phyloP scores from a whole-genome alignment of 1,140 invertebrate species.

The Antheraea pernyi region DNA sequence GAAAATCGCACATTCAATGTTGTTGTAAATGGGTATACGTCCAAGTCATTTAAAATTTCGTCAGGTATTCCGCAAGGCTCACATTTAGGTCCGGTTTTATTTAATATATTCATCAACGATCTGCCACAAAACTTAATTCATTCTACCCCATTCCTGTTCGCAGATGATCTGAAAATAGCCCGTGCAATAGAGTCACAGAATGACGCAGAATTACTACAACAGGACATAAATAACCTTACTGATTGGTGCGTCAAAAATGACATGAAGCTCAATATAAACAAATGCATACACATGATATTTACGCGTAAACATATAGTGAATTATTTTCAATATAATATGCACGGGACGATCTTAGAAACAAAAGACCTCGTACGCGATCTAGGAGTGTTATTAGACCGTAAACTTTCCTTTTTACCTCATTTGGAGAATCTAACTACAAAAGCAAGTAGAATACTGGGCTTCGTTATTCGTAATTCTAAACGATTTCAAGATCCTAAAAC shows the following conservation, averaged over 20 bases:
- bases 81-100: constrained; percentile 21
- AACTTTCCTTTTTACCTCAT: constrained; percentile 14
- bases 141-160: constrained; percentile 8
- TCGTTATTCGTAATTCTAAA: constrained; percentile 11
- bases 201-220: constrained; percentile 13
- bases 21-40: constrained; percentile 20
- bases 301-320: constrained; percentile 6
- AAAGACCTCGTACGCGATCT: constrained; percentile 10
- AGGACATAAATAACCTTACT: constrained; percentile 13
- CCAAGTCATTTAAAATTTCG: constrained; percentile 8
- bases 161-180: constrained; percentile 19
- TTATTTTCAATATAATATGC: constrained; percentile 16
- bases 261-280: constrained; percentile 13
- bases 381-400: constrained; percentile 33
- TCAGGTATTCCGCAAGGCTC: constrained; percentile 25
- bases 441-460: not conserved
- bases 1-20: constrained; percentile 17
- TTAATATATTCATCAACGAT: constrained; percentile 23
- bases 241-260: constrained; percentile 18
- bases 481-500: constrained; percentile 1
- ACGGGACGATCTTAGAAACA: constrained; percentile 4
- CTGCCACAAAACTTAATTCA: not conserved
- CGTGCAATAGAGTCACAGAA: constrained; percentile 5
- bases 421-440: constrained; percentile 5
- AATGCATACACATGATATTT: constrained; percentile 14